phyloP scores from a whole-genome alignment of 2,888 invertebrate species.

The Uropetala carovei region DNA sequence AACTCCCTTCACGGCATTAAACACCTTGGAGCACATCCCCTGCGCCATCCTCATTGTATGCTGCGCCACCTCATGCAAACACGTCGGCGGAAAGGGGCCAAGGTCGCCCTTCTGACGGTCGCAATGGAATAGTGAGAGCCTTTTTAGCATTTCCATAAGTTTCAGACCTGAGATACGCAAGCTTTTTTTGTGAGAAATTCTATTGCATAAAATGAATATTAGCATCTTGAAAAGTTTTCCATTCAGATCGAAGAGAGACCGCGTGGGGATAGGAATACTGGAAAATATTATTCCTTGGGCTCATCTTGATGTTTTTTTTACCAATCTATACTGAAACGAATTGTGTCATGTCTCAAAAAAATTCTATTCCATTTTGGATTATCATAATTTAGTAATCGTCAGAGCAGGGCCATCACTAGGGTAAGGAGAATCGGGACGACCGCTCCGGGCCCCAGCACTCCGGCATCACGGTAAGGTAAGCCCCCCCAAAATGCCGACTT shows the following conservation, averaged over 20 bases:
- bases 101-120: slow-evolving; percentile 19
- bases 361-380: no score
- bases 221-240: neutral
- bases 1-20: slow-evolving; percentile 24
- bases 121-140: neutral
- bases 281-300: neutral
- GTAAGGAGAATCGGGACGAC: no score
- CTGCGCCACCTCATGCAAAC: slow-evolving; percentile 1
- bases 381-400: no score
- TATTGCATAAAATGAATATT: neutral
- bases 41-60: slow-evolving; percentile 36
- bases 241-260: neutral
- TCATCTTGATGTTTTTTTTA: no score
- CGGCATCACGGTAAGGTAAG: no score
- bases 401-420: no score
- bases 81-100: neutral
- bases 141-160: neutral
- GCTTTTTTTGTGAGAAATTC: neutral
- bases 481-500: no score
- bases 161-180: neutral
- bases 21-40: slow-evolving; percentile 37
- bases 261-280: neutral
- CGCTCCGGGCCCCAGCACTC: no score
- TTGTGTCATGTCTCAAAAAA: no score
- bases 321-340: no score